These are phyloP conservation scores for Polyommatus icarus DNA, from an alignment of 2,888 invertebrate species.

Conservation along the genomic window DNA sequence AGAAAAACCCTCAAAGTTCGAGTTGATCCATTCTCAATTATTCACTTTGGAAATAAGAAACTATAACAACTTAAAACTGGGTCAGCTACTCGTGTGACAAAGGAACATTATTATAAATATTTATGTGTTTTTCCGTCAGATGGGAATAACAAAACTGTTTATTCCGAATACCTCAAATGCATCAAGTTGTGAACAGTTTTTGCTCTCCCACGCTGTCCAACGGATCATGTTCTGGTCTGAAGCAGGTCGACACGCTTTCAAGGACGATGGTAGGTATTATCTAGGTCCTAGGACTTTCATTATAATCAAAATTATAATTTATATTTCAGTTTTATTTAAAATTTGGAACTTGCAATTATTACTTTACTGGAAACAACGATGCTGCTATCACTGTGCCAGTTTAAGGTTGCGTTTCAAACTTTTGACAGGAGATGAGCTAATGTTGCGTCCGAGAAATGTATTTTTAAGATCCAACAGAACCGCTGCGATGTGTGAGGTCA, in stretches of 20 bases:
- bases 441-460: too few species aligned
- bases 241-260: slow-evolving; percentile 72
- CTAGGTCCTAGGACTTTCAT: neutral
- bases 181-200: slow-evolving; percentile 46
- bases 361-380: neutral
- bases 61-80: neutral
- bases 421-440: too few species aligned
- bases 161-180: slow-evolving; percentile 40
- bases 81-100: neutral
- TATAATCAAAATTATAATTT: too few species aligned
- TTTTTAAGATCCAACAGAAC: too few species aligned
- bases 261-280: slow-evolving; percentile 66
- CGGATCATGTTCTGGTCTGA: slow-evolving; percentile 76
- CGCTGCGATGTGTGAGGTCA: too few species aligned
- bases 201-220: slow-evolving; percentile 67
- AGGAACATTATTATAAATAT: slow-evolving; percentile 1
- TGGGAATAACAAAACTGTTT: slow-evolving; percentile 60
- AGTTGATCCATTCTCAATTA: neutral
- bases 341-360: neutral
- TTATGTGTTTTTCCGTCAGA: slow-evolving; percentile 47
- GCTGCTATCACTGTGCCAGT: too few species aligned
- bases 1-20: neutral
- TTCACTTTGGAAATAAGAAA: neutral
- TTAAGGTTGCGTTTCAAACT: too few species aligned
- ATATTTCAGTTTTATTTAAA: neutral